Conservation (phyloP, 2,888 invertebrate species). For the Leptinotarsa juncta region DNA sequence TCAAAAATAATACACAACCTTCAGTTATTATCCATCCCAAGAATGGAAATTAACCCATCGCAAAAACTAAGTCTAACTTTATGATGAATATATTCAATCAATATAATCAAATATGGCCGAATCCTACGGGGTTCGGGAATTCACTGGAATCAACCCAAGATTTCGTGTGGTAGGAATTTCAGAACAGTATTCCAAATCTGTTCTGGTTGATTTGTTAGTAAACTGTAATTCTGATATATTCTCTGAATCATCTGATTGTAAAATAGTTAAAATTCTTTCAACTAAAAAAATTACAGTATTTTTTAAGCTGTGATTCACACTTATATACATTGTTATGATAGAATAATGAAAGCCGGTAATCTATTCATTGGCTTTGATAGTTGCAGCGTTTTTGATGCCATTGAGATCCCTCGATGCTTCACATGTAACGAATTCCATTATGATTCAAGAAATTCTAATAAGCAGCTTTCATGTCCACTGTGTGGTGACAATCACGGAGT, state of each 20-base stretch:
- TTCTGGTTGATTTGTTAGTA: background rate
- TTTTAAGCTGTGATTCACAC: background rate
- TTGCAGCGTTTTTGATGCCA: too few species aligned
- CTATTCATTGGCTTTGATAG: too few species aligned
- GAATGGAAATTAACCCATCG: conserved; percentile 4
- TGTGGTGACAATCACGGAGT: too few species aligned
- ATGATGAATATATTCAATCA: background rate
- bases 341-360: too few species aligned
- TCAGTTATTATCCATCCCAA: conserved; percentile 12
- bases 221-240: conserved; percentile 13
- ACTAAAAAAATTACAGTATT: conserved; percentile 7
- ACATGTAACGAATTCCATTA: too few species aligned
- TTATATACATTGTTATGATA: too few species aligned
- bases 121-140: conserved; percentile 22
- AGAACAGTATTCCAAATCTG: conserved; percentile 3
- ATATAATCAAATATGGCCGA: conserved; percentile 17
- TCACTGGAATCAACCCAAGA: conserved; percentile 27
- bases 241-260: conserved; percentile 6
- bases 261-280: conserved; percentile 3
- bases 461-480: too few species aligned
- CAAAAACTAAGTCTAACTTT: conserved; percentile 11
- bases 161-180: conserved; percentile 11
- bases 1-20: conserved; percentile 11
- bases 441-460: too few species aligned
- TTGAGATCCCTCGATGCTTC: too few species aligned